These are phyloP conservation scores for Cirrhinus molitorella DNA, from an alignment of 2,797 vertebrate species.

Conservation along the genomic window DNA sequence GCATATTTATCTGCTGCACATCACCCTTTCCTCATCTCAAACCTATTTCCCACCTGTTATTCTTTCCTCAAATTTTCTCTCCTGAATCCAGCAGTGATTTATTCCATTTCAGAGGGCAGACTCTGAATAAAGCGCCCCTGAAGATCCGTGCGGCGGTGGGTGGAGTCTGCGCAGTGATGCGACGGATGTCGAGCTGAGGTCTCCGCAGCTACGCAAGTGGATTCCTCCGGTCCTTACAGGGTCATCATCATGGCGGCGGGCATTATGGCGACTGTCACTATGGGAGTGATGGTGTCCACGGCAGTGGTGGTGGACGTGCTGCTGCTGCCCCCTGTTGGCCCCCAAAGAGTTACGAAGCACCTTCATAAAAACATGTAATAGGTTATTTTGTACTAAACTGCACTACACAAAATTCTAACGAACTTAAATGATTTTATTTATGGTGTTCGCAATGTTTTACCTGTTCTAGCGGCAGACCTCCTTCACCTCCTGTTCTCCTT, in stretches of 20 bases:
- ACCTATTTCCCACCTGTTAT: constrained; percentile 9
- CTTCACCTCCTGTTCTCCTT: constrained; percentile 73
- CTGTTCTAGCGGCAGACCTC: constrained; percentile 71
- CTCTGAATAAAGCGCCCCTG: constrained; percentile 87
- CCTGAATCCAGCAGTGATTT: constrained; percentile 12
- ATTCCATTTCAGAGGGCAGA: constrained; percentile 80
- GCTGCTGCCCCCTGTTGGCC: constrained; percentile 71
- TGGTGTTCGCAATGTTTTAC: constrained; percentile 59
- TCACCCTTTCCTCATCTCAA: constrained; percentile 9
- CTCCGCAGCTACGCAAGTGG: constrained; percentile 94
- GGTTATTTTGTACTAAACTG: background rate
- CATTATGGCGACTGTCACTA: constrained; percentile 81
- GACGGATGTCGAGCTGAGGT: constrained; percentile 88
- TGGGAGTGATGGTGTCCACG: constrained; percentile 78
- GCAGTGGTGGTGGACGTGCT: constrained; percentile 69
- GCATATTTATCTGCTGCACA: constrained; percentile 23
- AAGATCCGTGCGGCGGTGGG: constrained; percentile 82
- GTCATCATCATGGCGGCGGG: constrained; percentile 65
- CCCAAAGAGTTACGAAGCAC: constrained; percentile 76
- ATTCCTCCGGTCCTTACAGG: constrained; percentile 80
- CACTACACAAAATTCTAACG: background rate
- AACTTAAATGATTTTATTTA: background rate
- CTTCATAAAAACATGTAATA: constrained; percentile 59
- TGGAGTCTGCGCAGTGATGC: constrained; percentile 83
- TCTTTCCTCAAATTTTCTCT: constrained; percentile 29